phyloP scores from a whole-genome alignment of 2,113 vertebrate species.

The Ptilorrhoa leucosticta region DNA sequence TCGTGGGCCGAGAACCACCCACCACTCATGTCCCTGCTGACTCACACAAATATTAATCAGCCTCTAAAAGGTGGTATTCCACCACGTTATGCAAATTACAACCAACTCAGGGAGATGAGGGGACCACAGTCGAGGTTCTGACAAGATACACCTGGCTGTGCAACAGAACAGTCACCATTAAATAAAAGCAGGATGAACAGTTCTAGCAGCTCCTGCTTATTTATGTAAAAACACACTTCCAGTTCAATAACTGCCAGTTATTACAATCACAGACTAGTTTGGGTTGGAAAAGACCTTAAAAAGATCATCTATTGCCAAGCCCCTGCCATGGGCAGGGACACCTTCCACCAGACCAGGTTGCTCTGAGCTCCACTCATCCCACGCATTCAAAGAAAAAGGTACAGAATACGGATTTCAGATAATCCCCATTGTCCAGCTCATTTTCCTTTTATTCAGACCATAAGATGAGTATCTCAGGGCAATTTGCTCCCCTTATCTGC shows the following conservation, averaged over 20 bases:
- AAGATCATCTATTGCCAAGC: not conserved
- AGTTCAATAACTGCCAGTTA: not conserved
- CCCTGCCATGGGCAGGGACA: not conserved
- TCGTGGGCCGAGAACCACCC: not conserved
- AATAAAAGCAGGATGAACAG: not conserved
- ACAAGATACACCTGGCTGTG: not conserved
- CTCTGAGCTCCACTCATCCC: not conserved
- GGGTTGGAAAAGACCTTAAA: not conserved
- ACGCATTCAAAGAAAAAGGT: not conserved
- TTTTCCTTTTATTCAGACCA: not conserved
- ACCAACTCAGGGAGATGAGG: not conserved
- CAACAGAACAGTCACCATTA: not conserved
- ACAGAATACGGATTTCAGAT: rapidly evolving
- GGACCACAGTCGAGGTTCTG: not conserved
- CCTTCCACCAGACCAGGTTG: not conserved
- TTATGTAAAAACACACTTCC: not conserved
- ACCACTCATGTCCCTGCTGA: not conserved
- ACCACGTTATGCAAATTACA: rapidly evolving
- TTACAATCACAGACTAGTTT: not conserved
- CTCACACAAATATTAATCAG: not conserved
- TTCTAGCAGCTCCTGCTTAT: not conserved
- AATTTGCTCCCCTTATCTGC: not conserved
- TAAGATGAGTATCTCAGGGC: not conserved
- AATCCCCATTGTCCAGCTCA: not conserved
- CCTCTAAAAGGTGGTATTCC: not conserved